phyloP scores from a whole-genome alignment of 2,888 invertebrate species.

The Altica lythri region DNA sequence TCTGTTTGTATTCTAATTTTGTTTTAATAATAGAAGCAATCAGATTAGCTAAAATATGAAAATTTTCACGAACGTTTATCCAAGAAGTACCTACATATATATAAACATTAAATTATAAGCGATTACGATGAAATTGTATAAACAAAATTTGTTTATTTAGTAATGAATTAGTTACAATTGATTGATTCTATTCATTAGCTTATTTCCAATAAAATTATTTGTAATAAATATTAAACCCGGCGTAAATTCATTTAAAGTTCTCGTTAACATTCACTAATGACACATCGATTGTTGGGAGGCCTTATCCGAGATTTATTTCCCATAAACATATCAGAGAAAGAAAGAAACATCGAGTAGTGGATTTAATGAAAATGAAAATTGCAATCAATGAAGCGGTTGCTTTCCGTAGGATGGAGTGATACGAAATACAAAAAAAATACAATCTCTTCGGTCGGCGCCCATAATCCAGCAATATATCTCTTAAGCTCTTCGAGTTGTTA shows the following conservation, averaged over 20 bases:
- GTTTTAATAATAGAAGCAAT: no score
- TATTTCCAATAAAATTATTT: constrained; percentile 7
- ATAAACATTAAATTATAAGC: no score
- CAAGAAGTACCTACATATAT: no score
- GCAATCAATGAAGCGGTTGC: constrained; percentile 16
- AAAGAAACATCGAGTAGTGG: constrained; percentile 1
- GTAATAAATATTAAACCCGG: constrained; percentile 3
- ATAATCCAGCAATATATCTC: constrained; percentile 52
- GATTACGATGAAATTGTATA: no score
- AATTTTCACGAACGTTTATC: no score
- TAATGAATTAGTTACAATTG: no score
- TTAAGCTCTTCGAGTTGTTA: constrained; percentile 34
- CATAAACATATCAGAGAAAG: constrained; percentile 17
- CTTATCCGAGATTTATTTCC: constrained; percentile 16
- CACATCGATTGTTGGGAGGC: constrained; percentile 5
- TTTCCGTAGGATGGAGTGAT: constrained; percentile 19
- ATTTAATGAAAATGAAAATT: constrained; percentile 24
- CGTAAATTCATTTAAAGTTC: constrained; percentile 5
- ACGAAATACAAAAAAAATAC: constrained; percentile 48
- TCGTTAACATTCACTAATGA: constrained; percentile 16
- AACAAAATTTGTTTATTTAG: no score
- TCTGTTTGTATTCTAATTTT: no score
- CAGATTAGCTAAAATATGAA: no score
- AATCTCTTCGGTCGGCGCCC: constrained; percentile 43
- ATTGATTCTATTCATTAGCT: background rate